Base-by-base conservation (phyloP, 2,888 invertebrate genomes). In the Cryptus viduatorius region DNA sequence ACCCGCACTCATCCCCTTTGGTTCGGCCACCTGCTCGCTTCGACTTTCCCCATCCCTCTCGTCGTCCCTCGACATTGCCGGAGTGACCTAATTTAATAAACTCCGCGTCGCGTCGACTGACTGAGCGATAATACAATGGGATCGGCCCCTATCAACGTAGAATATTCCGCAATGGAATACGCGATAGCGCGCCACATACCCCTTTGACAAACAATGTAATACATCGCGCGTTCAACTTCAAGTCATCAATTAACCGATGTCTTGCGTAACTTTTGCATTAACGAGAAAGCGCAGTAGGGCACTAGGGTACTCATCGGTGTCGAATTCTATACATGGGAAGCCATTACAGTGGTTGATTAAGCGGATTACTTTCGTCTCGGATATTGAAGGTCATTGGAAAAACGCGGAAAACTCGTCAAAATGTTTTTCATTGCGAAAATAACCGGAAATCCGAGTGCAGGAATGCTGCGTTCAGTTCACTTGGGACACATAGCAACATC, bases 41-140 rank as follows among this genome's bases (percentile, higher is more conserved):
- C 44, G 19, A 67, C 69, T 50, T 24, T 53, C n/a, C 53, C 56
- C 42, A 31, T n/a, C 46, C 59, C 31, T 46, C 56, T 12, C 14
- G 53, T 68, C 12, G 53, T 56, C 77, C 46, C 19, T 46, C 64
- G 53, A 76, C 68, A 64, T 42, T 72, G 24, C 59, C 42, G 29
- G 59, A 78, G 46, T 71, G 83, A 79, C 79, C 79, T 69, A 75
- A 83, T 83, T 79, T 71, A 75, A 79, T 75, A 75, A 75, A 16
- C 31, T 64, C 46, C 56, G 56, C 4, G 64, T 71, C 65, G 46
- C 16, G 65, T 37, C 75, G 69, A 37, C 65, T 69, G 67, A 78
- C 65, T 69, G 46, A 68, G 31, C 42, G 71, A 19, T 53, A 3
- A 56, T 42, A 71, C 42, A 71, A 37, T 12, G 56, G 53, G 5